phyloP scores from a whole-genome alignment of 1,140 invertebrate genomes.

The Drosophila asahinai region DNA sequence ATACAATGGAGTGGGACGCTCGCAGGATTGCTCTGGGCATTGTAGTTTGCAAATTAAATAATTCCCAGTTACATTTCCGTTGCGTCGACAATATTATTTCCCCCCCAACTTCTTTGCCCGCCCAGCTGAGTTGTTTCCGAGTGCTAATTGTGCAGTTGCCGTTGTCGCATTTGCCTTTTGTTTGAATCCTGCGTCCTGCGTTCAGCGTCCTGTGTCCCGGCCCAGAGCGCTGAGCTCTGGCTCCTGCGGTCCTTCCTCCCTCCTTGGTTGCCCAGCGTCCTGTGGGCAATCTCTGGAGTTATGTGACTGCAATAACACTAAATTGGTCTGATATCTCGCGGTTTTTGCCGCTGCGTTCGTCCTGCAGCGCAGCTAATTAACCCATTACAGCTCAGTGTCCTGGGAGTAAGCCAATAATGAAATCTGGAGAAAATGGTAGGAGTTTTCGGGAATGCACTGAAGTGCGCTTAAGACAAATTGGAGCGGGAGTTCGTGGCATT shows the following conservation, averaged over 20 bases:
- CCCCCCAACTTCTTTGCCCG: conserved; percentile 60
- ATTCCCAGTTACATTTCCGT: conserved; percentile 83
- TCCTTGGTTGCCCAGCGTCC: conserved; percentile 48
- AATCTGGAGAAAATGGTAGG: background rate
- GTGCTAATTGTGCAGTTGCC: conserved; percentile 79
- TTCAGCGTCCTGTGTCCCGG: conserved; percentile 1
- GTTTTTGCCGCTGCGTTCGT: conserved; percentile 61
- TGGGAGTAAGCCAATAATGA: conserved; percentile 19
- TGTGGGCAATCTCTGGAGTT: conserved; percentile 77
- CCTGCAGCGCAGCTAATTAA: conserved; percentile 54
- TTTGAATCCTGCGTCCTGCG: conserved; percentile 57
- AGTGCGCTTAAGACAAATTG: background rate
- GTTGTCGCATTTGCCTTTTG: conserved; percentile 63
- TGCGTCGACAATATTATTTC: conserved; percentile 81
- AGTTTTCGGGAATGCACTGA: background rate
- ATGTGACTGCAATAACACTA: conserved; percentile 83
- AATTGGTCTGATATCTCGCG: conserved; percentile 81
- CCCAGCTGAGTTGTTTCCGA: conserved; percentile 62
- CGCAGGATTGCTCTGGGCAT: conserved; percentile 53
- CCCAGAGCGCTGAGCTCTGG: conserved; percentile 15
- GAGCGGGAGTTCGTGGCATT: background rate
- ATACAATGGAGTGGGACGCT: conserved; percentile 59
- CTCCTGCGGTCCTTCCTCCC: background rate
- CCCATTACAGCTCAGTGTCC: conserved; percentile 46
- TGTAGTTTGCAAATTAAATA: conserved; percentile 83